Conservation (phyloP, 2,888 invertebrate species). For the Ethmia dodecea region DNA sequence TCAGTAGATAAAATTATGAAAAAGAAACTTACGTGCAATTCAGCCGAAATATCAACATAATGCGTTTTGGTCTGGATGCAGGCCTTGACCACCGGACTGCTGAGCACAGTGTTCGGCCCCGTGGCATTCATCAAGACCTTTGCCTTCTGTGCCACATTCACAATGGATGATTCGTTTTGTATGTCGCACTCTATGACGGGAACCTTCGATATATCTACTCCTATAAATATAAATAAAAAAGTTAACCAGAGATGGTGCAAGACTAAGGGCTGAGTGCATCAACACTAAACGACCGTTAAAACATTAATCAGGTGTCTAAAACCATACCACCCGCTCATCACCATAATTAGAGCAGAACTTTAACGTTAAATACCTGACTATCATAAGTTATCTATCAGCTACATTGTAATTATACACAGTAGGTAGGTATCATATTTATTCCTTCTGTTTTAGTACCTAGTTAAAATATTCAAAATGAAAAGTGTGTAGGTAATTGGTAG, state of each 20-base stretch:
- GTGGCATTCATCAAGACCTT: conserved; percentile 45
- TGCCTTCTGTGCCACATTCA: conserved; percentile 24
- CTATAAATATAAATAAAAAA: conserved; percentile 22
- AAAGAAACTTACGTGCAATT: conserved; percentile 38
- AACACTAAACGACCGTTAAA: too few species aligned
- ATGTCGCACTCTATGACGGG: conserved; percentile 32
- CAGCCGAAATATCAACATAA: conserved; percentile 51
- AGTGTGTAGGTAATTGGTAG: too few species aligned
- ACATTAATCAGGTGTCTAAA: too few species aligned
- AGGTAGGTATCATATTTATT: too few species aligned
- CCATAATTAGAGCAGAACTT: too few species aligned
- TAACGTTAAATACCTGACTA: too few species aligned
- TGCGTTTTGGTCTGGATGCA: conserved; percentile 43
- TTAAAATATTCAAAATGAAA: too few species aligned
- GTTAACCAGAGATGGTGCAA: background rate
- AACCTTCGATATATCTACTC: conserved; percentile 26
- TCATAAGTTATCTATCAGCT: too few species aligned
- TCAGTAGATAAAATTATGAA: too few species aligned
- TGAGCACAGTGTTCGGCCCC: conserved; percentile 37
- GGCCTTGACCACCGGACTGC: conserved; percentile 40
- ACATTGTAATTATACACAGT: too few species aligned
- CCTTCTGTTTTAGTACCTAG: too few species aligned
- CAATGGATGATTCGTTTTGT: conserved; percentile 26
- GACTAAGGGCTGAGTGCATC: background rate
- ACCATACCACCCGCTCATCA: too few species aligned